These are phyloP conservation scores for Oscheius sp. DNA, from an alignment of 1,140 invertebrate genomes.

Conservation along the genomic window DNA sequence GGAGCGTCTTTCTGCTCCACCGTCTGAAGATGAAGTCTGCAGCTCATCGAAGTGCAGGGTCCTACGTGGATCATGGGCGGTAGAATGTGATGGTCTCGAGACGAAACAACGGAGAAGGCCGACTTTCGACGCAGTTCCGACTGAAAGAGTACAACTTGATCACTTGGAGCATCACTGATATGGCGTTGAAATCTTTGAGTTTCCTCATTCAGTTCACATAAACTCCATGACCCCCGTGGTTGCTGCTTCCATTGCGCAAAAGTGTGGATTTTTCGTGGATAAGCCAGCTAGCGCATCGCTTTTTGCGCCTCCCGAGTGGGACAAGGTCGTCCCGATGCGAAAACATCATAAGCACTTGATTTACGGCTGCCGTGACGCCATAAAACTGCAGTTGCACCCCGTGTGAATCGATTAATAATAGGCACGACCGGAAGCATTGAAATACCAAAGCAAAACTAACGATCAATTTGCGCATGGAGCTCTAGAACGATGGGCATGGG, in stretches of 20 bases:
- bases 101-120: background rate
- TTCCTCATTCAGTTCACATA: background rate
- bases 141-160: background rate
- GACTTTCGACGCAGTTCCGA: background rate
- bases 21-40: background rate
- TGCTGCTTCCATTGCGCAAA: background rate
- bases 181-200: too few relatives aligned
- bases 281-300: background rate
- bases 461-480: too few relatives aligned
- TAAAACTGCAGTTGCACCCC: too few relatives aligned
- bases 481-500: too few relatives aligned
- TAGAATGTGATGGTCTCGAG: background rate
- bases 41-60: background rate
- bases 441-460: too few relatives aligned
- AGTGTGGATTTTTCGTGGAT: background rate
- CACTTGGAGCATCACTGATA: too few relatives aligned
- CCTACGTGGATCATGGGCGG: background rate
- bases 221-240: background rate
- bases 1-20: background rate
- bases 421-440: too few relatives aligned
- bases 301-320: background rate
- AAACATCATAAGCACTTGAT: too few relatives aligned
- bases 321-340: background rate
- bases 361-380: too few relatives aligned
- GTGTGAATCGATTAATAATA: too few relatives aligned